phyloP scores from a whole-genome alignment of 2,113 vertebrate genomes.

The Todiramphus saurophagus region DNA sequence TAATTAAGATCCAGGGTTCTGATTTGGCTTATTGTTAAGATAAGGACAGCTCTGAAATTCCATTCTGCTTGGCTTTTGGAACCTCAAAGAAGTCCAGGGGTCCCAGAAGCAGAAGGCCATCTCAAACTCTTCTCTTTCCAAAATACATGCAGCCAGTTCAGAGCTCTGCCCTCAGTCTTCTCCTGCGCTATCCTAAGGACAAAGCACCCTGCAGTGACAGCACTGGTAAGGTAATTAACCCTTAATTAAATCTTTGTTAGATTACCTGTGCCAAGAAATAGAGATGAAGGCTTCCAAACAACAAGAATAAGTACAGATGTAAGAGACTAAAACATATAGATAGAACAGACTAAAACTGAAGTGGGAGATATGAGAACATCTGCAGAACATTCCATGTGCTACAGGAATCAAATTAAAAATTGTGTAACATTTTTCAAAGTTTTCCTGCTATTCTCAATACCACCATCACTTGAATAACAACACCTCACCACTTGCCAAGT shows the following conservation, averaged over 20 bases:
- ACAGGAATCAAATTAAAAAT: neutral
- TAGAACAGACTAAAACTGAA: neutral
- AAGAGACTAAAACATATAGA: neutral
- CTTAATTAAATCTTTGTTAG: neutral
- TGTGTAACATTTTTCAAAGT: neutral
- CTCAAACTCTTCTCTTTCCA: neutral
- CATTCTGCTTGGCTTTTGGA: neutral
- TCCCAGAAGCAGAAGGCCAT: neutral
- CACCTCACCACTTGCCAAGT: neutral
- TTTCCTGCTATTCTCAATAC: neutral
- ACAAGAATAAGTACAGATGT: neutral
- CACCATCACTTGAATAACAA: neutral
- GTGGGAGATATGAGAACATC: neutral
- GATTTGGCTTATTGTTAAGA: slow-evolving; percentile 20
- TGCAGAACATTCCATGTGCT: fast-evolving
- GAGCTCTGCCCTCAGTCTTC: neutral
- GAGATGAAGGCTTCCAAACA: neutral
- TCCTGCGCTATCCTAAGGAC: neutral
- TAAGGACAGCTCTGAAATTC: neutral
- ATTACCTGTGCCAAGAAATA: no score
- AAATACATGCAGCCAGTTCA: neutral
- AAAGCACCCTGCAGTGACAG: neutral
- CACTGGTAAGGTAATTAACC: neutral
- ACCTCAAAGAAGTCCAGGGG: neutral
- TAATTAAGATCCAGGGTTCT: slow-evolving; percentile 36